A percentile compares a stretch with the other conserved stretches of the same genome.
Evolutionary conservation across 2,888 invertebrate genomes (phyloP).

Genomic region (Clivina fossor): DNA sequence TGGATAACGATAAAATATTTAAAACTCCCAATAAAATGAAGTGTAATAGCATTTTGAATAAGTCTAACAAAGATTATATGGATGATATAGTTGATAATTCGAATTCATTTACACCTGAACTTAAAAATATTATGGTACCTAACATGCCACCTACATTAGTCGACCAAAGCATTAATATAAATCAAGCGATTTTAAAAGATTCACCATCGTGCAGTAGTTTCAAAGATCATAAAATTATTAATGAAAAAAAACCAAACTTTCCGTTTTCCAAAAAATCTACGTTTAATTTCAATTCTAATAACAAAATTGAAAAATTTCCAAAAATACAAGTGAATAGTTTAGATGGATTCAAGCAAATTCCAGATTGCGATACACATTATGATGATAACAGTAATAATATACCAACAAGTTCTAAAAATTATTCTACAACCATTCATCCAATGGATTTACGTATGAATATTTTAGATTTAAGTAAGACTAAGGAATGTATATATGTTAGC

Average conservation of each 20-base stretch:
- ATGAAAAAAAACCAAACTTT: slow-evolving; percentile 30
- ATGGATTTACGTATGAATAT: slow-evolving; percentile 70
- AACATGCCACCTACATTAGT: slow-evolving; percentile 35
- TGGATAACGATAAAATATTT: slow-evolving; percentile 70
- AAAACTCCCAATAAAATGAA: slow-evolving; percentile 58
- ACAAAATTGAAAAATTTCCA: slow-evolving; percentile 43
- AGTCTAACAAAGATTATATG: slow-evolving; percentile 21
- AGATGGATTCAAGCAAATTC: slow-evolving; percentile 62
- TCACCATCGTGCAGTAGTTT: slow-evolving; percentile 11
- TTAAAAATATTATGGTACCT: slow-evolving; percentile 32
- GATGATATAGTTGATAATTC: slow-evolving; percentile 46
- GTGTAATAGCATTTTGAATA: slow-evolving; percentile 46
- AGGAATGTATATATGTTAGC: slow-evolving; percentile 53
- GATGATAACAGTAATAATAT: slow-evolving; percentile 47
- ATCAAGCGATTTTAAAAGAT: slow-evolving; percentile 8
- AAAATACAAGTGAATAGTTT: slow-evolving; percentile 60
- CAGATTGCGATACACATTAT: slow-evolving; percentile 54
- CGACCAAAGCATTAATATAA: slow-evolving; percentile 6
- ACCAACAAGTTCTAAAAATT: slow-evolving; percentile 43
- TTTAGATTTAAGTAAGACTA: slow-evolving; percentile 81
- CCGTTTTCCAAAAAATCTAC: slow-evolving; percentile 23
- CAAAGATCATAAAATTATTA: slow-evolving; percentile 21
- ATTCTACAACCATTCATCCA: slow-evolving; percentile 40
- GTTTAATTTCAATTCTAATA: slow-evolving; percentile 34
- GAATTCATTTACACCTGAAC: slow-evolving; percentile 43